Percentiles rank a stretch among this genome's conserved stretches.
phyloP scores from a whole-genome alignment of 2,888 invertebrate genomes.

The Epinotia nisella region DNA sequence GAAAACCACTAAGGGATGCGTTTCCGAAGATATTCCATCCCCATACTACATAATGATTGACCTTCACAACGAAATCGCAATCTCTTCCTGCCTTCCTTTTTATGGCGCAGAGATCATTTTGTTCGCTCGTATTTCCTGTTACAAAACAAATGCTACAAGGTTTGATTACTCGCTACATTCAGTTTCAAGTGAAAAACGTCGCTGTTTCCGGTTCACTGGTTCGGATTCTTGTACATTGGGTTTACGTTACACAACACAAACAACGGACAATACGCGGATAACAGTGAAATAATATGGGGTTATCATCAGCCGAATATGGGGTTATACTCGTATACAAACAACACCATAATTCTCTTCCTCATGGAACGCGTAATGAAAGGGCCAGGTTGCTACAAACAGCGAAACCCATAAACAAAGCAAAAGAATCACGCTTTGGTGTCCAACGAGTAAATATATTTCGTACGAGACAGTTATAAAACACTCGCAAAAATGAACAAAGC shows the following conservation, averaged over 20 bases:
- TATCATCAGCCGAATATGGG: too few relatives aligned
- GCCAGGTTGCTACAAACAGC: not conserved
- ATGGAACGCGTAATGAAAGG: constrained; percentile 18
- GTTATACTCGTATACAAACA: not conserved
- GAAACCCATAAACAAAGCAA: constrained; percentile 27
- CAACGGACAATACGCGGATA: constrained; percentile 8
- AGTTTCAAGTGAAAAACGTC: constrained; percentile 13
- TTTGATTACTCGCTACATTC: constrained; percentile 36
- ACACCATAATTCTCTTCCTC: constrained; percentile 27
- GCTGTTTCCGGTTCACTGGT: constrained; percentile 2
- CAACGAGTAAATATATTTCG: constrained; percentile 11
- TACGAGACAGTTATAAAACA: constrained; percentile 15
- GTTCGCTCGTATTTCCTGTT: constrained; percentile 16
- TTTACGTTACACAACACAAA: constrained; percentile 26
- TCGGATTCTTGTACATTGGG: constrained; percentile 11
- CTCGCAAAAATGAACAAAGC: constrained; percentile 22
- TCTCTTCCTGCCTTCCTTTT: constrained; percentile 28
- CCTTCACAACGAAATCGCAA: not conserved
- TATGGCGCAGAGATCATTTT: constrained; percentile 21
- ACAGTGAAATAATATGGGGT: constrained; percentile 9
- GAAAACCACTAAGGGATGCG: not conserved
- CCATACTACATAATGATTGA: not conserved
- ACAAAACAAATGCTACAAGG: constrained; percentile 30
- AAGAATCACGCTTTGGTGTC: constrained; percentile 13
- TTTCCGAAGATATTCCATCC: not conserved